Conservation (phyloP, 35 echinoderm and acorn worm species). For the Eucidaris tribuloides region DNA sequence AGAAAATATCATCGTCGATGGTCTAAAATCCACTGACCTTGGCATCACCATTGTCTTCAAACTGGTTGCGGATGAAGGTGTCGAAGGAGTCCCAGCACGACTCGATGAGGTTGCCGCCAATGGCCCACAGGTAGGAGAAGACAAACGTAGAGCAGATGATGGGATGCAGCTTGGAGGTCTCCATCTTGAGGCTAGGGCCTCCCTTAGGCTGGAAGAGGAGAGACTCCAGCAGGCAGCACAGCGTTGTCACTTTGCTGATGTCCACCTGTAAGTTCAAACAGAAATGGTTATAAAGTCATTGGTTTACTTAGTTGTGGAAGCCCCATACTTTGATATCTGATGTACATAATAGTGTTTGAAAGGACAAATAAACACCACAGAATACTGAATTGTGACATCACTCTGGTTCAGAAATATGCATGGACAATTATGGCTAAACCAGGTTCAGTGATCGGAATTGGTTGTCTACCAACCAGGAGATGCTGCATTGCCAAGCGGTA, state of each 20-base stretch:
- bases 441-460: neutral
- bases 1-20: no score
- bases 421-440: no score
- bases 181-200: constrained; percentile 43
- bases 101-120: constrained; percentile 83
- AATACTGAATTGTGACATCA: no score
- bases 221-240: constrained; percentile 77
- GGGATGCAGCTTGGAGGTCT: constrained; percentile 74
- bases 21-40: constrained; percentile 61
- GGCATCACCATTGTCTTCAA: constrained; percentile 97
- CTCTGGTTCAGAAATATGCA: no score
- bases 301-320: no score
- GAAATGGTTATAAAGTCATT: neutral
- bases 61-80: constrained; percentile 93
- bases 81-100: constrained; percentile 91
- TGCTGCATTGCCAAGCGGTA: no score
- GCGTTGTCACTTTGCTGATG: constrained; percentile 84
- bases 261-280: constrained; percentile 82
- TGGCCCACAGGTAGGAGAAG: constrained; percentile 92
- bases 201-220: constrained; percentile 56
- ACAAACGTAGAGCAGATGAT: constrained; percentile 94
- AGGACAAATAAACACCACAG: no score
- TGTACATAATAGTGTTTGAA: no score
- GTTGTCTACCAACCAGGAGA: neutral
- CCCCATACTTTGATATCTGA: neutral